Conservation (phyloP, 2,797 vertebrate species). For the Champsocephalus esox region DNA sequence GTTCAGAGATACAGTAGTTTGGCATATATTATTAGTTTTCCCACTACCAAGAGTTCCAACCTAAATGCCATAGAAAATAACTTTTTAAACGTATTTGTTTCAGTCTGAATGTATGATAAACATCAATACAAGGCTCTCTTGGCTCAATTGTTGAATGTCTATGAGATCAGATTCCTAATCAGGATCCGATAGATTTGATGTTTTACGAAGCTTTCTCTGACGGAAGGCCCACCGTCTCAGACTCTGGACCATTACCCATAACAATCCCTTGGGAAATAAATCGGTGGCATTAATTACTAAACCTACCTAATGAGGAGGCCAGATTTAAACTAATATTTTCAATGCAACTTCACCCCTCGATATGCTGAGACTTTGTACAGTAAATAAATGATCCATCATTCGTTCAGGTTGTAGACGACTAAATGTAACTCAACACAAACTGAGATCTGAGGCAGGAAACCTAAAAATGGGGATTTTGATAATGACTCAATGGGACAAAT, state of each 20-base stretch:
- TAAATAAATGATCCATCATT: constrained; percentile 3
- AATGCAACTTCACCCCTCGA: constrained; percentile 14
- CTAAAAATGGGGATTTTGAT: constrained; percentile 18
- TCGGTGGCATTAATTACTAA: constrained; percentile 15
- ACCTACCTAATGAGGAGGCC: constrained; percentile 10
- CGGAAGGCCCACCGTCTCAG: too few species aligned
- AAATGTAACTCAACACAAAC: constrained; percentile 6
- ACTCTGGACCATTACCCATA: not conserved
- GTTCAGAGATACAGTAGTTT: too few species aligned
- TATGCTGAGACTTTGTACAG: constrained; percentile 17
- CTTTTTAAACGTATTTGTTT: too few species aligned
- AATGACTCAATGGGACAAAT: constrained; percentile 14
- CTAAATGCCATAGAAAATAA: too few species aligned
- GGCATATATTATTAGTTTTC: too few species aligned
- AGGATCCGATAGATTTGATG: too few species aligned
- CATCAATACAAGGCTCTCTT: too few species aligned
- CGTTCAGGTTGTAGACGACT: constrained; percentile 5
- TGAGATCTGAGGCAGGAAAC: constrained; percentile 15
- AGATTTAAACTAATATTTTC: constrained; percentile 7
- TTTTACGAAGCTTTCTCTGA: too few species aligned
- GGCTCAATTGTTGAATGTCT: too few species aligned
- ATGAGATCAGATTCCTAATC: too few species aligned
- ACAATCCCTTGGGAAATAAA: constrained; percentile 1
- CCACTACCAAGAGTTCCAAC: too few species aligned
- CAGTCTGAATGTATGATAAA: too few species aligned